A percentile compares a stretch with the other conserved stretches of the same genome.
Conservation (phyloP, 2,888 invertebrate species). For the Scelioninae gen. 1 region DNA sequence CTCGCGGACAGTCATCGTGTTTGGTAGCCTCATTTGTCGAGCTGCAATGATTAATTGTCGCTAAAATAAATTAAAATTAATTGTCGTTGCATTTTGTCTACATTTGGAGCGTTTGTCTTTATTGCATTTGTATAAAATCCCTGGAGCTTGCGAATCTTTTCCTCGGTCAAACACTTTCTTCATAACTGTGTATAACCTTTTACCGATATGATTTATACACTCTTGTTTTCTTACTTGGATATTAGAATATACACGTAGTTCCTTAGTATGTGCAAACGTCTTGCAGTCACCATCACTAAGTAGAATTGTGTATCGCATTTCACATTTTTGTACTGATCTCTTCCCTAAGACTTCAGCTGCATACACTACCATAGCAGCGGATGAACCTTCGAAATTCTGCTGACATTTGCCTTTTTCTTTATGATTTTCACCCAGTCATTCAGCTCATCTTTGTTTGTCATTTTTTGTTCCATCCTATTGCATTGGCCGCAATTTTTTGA, state of each 20-base stretch:
- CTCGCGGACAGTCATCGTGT: constrained; percentile 22
- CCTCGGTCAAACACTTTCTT: constrained; percentile 27
- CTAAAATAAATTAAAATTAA: too few relatives aligned
- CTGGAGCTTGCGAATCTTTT: constrained; percentile 8
- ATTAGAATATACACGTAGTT: constrained; percentile 23
- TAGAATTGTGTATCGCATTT: constrained; percentile 24
- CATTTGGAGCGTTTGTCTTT: constrained; percentile 1
- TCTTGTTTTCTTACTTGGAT: constrained; percentile 25
- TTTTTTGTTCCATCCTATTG: too few relatives aligned
- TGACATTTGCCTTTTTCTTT: too few relatives aligned
- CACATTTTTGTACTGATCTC: constrained; percentile 17
- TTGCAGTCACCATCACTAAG: constrained; percentile 31
- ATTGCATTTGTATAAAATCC: constrained; percentile 17
- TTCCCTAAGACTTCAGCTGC: constrained; percentile 33
- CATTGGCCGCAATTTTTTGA: too few relatives aligned
- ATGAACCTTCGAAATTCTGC: constrained; percentile 11
- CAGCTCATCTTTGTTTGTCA: too few relatives aligned
- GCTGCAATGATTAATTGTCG: constrained; percentile 19
- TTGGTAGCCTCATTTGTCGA: constrained; percentile 37
- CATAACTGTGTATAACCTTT: constrained; percentile 5
- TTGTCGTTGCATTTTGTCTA: not conserved
- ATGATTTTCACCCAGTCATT: too few relatives aligned
- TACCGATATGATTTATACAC: constrained; percentile 33
- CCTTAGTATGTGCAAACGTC: constrained; percentile 15
- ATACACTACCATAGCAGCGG: constrained; percentile 11